Percentiles rank a stretch among this genome's conserved stretches.
These are phyloP conservation scores for Myotis daubentonii DNA, from an alignment of 2,797 vertebrate species.

Conservation along the genomic window DNA sequence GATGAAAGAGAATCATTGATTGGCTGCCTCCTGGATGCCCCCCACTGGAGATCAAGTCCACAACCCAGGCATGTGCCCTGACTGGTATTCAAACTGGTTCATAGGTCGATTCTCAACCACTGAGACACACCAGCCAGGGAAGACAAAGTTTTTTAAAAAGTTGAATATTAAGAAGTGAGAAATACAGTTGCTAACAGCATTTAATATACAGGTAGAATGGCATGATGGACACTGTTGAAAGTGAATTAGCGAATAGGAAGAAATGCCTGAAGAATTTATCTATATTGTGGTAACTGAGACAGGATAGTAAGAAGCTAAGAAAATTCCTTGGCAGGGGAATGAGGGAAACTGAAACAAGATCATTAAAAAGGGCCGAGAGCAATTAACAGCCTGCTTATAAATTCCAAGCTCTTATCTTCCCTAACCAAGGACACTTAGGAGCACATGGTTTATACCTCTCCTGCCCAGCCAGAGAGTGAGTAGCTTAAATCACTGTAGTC, in stretches of 20 bases:
- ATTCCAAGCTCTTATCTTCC: neutral
- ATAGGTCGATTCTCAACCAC: too few relatives aligned
- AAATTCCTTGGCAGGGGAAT: neutral
- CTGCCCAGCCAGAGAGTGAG: neutral
- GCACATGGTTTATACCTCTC: neutral
- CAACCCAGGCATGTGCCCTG: too few relatives aligned
- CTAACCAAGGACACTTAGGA: neutral
- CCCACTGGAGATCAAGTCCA: too few relatives aligned
- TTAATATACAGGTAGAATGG: neutral
- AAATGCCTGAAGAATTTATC: neutral
- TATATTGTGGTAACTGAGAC: neutral
- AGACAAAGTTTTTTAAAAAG: neutral
- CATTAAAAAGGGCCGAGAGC: neutral
- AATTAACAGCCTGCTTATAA: neutral
- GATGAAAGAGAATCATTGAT: too few relatives aligned
- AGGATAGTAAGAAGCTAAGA: neutral
- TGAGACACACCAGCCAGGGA: too few relatives aligned
- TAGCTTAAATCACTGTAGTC: neutral
- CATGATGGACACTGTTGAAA: neutral
- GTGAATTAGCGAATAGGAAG: neutral
- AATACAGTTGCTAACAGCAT: neutral
- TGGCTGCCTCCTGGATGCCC: too few relatives aligned
- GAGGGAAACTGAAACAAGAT: neutral
- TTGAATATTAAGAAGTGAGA: neutral
- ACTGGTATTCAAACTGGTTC: too few relatives aligned